Evolutionary conservation across 37 sponge, comb jelly and placozoan genomes (phyloP).

Genomic region (Hormiphora californensis): DNA sequence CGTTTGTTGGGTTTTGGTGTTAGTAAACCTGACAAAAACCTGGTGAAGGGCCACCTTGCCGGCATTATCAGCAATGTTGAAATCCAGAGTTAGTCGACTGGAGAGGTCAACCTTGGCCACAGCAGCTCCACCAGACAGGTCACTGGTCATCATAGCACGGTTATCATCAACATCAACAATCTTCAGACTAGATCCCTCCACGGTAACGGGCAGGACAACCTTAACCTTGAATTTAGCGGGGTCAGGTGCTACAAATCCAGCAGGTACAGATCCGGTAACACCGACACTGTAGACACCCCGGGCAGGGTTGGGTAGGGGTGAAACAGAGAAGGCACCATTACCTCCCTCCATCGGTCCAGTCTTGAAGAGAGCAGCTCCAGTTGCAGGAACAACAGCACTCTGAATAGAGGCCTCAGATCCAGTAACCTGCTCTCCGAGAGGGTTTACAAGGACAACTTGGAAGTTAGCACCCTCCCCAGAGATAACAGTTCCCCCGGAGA

Average conservation of each 20-base stretch:
- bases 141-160: neutral
- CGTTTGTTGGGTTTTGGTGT: conserved; percentile 55
- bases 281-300: neutral
- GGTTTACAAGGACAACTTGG: neutral
- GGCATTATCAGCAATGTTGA: neutral
- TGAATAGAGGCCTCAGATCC: neutral
- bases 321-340: neutral
- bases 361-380: neutral
- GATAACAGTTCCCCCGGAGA: neutral
- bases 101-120: neutral
- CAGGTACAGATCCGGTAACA: neutral
- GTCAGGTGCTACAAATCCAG: neutral
- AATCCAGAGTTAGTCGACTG: neutral
- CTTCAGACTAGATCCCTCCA: neutral
- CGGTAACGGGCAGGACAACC: neutral
- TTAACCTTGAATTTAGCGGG: neutral
- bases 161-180: conserved; percentile 27
- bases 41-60: conserved; percentile 35
- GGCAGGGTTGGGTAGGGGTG: neutral
- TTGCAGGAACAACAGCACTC: neutral
- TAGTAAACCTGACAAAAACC: conserved; percentile 71
- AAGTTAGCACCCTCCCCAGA: neutral
- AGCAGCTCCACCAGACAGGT: neutral
- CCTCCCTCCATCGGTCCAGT: conserved; percentile 1
- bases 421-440: neutral